Conservation (phyloP, 2,888 invertebrate genomes). For the Plagodis dolabraria region DNA sequence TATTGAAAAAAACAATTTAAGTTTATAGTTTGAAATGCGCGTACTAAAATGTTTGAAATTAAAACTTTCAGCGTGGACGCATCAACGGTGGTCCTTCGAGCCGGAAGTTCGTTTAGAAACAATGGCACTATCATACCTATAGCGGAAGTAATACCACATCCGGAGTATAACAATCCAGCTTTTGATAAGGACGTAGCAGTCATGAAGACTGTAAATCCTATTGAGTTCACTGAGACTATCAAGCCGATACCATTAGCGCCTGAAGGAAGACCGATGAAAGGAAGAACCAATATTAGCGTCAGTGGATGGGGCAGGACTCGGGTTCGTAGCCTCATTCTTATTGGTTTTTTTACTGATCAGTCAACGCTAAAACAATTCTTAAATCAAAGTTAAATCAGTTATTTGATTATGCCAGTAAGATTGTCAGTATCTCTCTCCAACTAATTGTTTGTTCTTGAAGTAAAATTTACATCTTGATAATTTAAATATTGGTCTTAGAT, state of each 20-base stretch:
- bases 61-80: conserved; percentile 61
- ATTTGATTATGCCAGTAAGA: too few relatives aligned
- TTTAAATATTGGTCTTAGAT: too few relatives aligned
- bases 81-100: conserved; percentile 68
- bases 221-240: conserved; percentile 60
- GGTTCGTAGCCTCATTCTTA: conserved; percentile 42
- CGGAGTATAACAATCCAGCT: conserved; percentile 63
- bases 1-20: too few relatives aligned
- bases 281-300: conserved; percentile 55
- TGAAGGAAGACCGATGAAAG: conserved; percentile 45
- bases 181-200: conserved; percentile 77
- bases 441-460: too few relatives aligned
- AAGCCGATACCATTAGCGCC: conserved; percentile 60
- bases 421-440: too few relatives aligned
- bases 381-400: too few relatives aligned
- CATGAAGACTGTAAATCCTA: conserved; percentile 67
- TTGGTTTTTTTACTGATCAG: too few relatives aligned
- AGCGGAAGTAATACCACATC: conserved; percentile 67
- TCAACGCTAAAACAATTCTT: too few relatives aligned
- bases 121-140: conserved; percentile 75
- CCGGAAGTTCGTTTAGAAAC: conserved; percentile 71
- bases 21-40: too few relatives aligned
- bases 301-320: conserved; percentile 74
- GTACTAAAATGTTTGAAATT: too few relatives aligned
- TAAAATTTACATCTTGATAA: too few relatives aligned